Evolutionary conservation across 2,797 vertebrate genomes (phyloP).

Genomic region (Atherinosoma microstoma): DNA sequence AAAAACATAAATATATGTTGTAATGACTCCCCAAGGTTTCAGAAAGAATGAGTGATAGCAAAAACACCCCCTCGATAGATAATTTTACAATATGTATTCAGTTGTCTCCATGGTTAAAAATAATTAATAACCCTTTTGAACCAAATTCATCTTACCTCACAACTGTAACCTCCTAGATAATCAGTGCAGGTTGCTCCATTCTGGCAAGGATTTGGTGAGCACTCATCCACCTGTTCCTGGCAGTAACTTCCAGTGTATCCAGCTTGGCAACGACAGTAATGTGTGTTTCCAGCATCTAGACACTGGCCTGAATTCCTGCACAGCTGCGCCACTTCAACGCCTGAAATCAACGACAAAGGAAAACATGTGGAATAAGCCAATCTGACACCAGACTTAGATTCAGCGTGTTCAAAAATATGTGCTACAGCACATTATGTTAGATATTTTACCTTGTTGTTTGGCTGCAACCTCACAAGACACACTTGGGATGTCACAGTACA

Average conservation of each 20-base stretch:
- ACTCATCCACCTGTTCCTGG: conserved; percentile 96
- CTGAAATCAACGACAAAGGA: conserved; percentile 68
- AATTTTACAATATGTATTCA: not conserved
- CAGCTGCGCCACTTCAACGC: conserved; percentile 87
- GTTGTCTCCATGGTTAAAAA: not conserved
- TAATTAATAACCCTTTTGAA: not conserved
- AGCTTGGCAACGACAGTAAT: conserved; percentile 94
- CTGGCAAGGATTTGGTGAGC: conserved; percentile 95
- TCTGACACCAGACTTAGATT: not conserved
- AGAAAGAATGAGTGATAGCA: not conserved
- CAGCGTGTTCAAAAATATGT: not conserved
- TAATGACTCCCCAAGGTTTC: not conserved
- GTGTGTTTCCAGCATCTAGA: conserved; percentile 91
- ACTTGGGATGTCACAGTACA: conserved; percentile 95
- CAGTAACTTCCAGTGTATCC: conserved; percentile 99
- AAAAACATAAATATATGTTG: not conserved
- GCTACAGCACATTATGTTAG: not conserved
- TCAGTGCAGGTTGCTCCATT: conserved; percentile 96
- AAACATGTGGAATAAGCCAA: conserved; percentile 9
- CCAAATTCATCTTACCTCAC: conserved; percentile 85
- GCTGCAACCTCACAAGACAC: conserved; percentile 97
- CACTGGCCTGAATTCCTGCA: conserved; percentile 95
- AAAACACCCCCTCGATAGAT: not conserved
- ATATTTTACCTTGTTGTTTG: conserved; percentile 87
- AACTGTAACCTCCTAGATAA: conserved; percentile 96